Conservation (phyloP, 2,797 vertebrate species). For the Falco naumanni region DNA sequence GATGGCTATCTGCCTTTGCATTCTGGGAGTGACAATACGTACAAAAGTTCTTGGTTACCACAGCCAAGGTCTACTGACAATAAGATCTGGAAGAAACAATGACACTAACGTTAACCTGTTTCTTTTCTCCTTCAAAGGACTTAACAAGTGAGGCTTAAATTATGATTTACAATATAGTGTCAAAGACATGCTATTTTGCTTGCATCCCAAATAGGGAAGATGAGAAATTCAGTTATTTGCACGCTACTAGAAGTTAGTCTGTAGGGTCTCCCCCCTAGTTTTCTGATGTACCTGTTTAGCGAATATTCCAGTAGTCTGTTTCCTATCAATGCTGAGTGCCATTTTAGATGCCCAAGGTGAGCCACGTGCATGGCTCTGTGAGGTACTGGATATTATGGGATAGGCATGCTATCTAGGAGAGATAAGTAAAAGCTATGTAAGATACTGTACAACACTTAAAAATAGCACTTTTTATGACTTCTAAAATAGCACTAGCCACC, state of each 20-base stretch:
- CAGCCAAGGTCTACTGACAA: neutral
- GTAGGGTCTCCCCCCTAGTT: neutral
- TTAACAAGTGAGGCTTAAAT: neutral
- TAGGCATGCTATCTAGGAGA: neutral
- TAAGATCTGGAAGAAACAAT: neutral
- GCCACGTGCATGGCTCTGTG: neutral
- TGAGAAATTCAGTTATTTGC: neutral
- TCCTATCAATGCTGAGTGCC: neutral
- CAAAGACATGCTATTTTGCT: neutral
- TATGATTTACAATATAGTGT: neutral
- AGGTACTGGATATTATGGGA: neutral
- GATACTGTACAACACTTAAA: neutral
- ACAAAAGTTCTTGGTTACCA: neutral
- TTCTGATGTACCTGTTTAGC: neutral
- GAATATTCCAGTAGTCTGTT: neutral
- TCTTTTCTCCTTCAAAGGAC: neutral
- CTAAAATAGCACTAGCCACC: neutral
- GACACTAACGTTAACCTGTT: neutral
- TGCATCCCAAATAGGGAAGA: neutral
- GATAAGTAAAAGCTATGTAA: neutral
- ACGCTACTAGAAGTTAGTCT: neutral
- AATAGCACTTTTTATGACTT: neutral
- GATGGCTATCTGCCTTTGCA: neutral
- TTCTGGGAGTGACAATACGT: neutral
- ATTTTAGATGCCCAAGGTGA: neutral